phyloP scores from a whole-genome alignment of 2,888 invertebrate genomes.

The Teleiodes luculella region DNA sequence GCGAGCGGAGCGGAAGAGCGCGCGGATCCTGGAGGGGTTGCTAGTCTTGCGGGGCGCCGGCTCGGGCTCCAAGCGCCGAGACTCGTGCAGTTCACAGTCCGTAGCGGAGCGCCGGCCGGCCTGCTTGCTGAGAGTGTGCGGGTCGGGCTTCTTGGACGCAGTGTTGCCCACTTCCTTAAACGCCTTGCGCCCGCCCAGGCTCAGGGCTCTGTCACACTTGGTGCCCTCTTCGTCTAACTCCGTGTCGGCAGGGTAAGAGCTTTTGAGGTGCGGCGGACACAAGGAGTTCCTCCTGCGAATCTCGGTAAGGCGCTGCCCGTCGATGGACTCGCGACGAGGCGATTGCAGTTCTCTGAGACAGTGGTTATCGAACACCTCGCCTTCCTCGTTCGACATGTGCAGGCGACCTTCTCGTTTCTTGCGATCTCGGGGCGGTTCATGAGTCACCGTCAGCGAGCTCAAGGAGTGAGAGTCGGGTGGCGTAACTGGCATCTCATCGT shows the following conservation, averaged over 20 bases:
- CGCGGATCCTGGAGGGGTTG: conserved; percentile 82
- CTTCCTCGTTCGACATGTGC: conserved; percentile 91
- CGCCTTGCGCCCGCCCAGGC: conserved; percentile 24
- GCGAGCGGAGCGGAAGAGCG: conserved; percentile 75
- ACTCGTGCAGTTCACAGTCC: conserved; percentile 77
- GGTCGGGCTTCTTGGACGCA: conserved; percentile 90
- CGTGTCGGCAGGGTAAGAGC: conserved; percentile 90
- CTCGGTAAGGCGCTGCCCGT: conserved; percentile 77
- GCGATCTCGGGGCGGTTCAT: conserved; percentile 24
- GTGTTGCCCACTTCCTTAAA: conserved; percentile 82
- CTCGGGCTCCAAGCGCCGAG: conserved; percentile 75
- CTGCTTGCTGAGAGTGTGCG: conserved; percentile 92
- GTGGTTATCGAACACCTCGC: conserved; percentile 89
- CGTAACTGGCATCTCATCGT: conserved; percentile 39
- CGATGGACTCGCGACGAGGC: conserved; percentile 50
- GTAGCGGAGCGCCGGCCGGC: conserved; percentile 85
- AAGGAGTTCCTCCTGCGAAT: conserved; percentile 89
- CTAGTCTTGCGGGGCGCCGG: conserved; percentile 71
- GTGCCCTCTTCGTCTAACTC: conserved; percentile 80
- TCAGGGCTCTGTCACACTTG: conserved; percentile 28
- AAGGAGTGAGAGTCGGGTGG: conserved; percentile 61
- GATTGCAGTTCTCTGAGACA: conserved; percentile 84
- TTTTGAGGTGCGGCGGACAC: conserved; percentile 90
- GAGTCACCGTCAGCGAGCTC: conserved; percentile 52
- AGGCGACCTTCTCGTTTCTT: conserved; percentile 63